A percentile compares a stretch with the other conserved stretches of the same genome.
Evolutionary conservation across 2,797 vertebrate species (phyloP).

Genomic region (Catamblyrhynchus diadema): DNA sequence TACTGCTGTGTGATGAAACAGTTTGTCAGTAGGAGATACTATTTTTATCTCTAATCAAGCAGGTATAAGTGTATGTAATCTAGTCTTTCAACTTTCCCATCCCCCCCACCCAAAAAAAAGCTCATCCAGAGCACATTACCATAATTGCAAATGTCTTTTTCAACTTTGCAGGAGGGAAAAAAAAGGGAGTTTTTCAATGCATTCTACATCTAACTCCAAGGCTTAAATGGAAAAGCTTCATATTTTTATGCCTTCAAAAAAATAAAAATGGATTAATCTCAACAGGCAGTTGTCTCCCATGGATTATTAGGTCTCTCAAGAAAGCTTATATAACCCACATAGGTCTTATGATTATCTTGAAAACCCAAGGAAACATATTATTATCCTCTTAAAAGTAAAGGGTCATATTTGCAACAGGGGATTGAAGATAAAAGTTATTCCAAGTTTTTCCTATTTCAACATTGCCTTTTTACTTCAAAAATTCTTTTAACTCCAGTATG

Average conservation of each 20-base stretch:
- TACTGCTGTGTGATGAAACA: constrained; percentile 27
- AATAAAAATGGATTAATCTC: constrained; percentile 9
- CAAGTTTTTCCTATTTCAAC: neutral
- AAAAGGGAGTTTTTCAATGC: neutral
- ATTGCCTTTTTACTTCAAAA: neutral
- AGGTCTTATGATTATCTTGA: constrained; percentile 24
- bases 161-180: neutral
- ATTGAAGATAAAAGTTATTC: neutral
- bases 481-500: neutral
- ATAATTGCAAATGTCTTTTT: constrained; percentile 28
- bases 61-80: constrained; percentile 30
- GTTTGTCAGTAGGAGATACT: constrained; percentile 38
- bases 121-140: constrained; percentile 23
- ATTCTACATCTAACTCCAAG: neutral
- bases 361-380: constrained; percentile 31
- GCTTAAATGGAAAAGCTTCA: constrained; percentile 1
- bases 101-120: neutral
- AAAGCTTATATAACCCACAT: constrained; percentile 28
- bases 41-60: constrained; percentile 59
- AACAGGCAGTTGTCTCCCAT: constrained; percentile 48
- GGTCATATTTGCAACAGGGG: neutral
- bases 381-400: constrained; percentile 39
- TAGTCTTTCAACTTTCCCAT: neutral
- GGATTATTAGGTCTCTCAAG: constrained; percentile 48
- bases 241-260: neutral